These are phyloP conservation scores for Sminthurinus signatus DNA, from an alignment of 1,140 invertebrate species.

Conservation along the genomic window DNA sequence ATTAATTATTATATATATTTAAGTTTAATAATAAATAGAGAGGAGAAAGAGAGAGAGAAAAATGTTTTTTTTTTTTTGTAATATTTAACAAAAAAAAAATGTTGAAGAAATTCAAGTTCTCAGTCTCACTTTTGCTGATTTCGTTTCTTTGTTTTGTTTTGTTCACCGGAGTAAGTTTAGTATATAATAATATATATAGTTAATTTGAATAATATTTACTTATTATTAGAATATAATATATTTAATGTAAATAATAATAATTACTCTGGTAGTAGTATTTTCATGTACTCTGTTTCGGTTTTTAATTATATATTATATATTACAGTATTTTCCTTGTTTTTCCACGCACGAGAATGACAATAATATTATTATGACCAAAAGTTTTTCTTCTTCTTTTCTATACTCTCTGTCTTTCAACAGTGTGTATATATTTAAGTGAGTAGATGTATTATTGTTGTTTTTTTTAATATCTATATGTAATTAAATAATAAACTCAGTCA, in stretches of 20 bases:
- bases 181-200: not conserved
- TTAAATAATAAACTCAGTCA: conserved; percentile 3
- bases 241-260: not conserved
- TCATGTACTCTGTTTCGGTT: not conserved
- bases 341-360: too few species aligned
- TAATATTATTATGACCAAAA: too few species aligned
- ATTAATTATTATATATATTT: conserved; percentile 1
- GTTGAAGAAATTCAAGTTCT: conserved; percentile 4
- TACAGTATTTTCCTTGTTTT: not conserved
- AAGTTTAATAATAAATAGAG: too few species aligned
- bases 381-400: too few species aligned
- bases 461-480: not conserved
- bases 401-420: not conserved
- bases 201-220: not conserved
- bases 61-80: too few species aligned
- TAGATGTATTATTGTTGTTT: conserved; percentile 5
- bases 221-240: not conserved
- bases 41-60: not conserved
- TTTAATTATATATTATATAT: not conserved
- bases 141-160: conserved; percentile 8
- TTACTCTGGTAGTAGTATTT: not conserved
- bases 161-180: not conserved
- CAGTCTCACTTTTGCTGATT: conserved; percentile 16
- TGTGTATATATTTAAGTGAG: not conserved
- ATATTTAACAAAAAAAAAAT: not conserved